Conservation (phyloP, 2,888 invertebrate genomes). For the Limnephilus lunatus region DNA sequence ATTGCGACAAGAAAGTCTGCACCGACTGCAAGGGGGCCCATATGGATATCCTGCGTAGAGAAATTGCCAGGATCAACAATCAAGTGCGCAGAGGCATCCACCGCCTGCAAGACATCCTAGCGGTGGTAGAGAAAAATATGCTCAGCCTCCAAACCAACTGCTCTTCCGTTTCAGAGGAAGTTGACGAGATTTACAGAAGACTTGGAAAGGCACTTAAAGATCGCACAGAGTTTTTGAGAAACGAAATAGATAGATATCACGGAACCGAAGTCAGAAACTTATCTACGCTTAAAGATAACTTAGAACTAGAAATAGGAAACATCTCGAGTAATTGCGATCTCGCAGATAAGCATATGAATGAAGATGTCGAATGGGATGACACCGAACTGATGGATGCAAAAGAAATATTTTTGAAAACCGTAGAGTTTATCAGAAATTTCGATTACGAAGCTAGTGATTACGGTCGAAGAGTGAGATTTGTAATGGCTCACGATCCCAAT, state of each 20-base stretch:
- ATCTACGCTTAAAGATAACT: constrained; percentile 92
- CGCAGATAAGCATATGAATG: constrained; percentile 95
- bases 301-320: constrained; percentile 96
- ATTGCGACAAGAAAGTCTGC: constrained; percentile 98
- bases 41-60: constrained; percentile 95
- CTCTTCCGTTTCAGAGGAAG: constrained; percentile 92
- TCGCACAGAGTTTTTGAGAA: constrained; percentile 90
- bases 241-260: constrained; percentile 94
- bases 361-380: constrained; percentile 94
- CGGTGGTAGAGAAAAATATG: constrained; percentile 92
- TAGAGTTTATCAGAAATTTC: constrained; percentile 96
- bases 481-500: constrained; percentile 94
- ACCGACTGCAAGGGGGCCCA: constrained; percentile 97
- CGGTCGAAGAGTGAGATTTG: constrained; percentile 89
- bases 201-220: constrained; percentile 93
- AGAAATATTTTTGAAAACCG: constrained; percentile 96
- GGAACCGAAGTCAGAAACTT: constrained; percentile 91
- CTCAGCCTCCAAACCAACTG: constrained; percentile 93
- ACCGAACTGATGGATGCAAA: constrained; percentile 96
- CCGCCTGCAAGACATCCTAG: constrained; percentile 90
- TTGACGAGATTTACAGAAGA: constrained; percentile 93
- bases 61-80: constrained; percentile 92
- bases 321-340: constrained; percentile 97
- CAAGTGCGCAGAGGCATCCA: constrained; percentile 93
- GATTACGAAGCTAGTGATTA: constrained; percentile 96